Evolutionary conservation across 2,888 invertebrate species (phyloP).

Genomic region (Caenorhabditis becei): DNA sequence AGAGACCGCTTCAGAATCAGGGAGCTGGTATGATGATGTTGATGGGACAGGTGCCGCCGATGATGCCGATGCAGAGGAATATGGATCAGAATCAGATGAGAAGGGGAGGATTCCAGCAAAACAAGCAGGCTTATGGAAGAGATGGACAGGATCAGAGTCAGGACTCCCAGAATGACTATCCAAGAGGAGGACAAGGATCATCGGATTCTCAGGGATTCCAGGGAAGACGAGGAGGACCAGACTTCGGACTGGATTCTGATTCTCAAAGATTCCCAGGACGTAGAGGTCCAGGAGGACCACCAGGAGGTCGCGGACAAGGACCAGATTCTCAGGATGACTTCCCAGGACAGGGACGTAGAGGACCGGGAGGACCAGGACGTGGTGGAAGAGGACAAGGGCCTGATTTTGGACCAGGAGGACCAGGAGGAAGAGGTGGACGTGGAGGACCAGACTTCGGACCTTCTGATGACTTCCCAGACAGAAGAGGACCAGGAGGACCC

Average conservation of each 20-base stretch:
- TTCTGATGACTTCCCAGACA: conserved; percentile 2
- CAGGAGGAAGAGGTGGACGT: conserved; percentile 26
- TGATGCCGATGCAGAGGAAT: conserved; percentile 1
- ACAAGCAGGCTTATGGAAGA: background rate
- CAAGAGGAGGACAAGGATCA: conserved; percentile 4
- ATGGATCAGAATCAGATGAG: too few relatives aligned
- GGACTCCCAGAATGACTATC: conserved; percentile 27
- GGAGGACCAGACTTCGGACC: background rate
- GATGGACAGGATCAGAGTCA: conserved; percentile 11
- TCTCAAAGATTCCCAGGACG: too few relatives aligned
- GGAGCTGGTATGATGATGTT: conserved; percentile 6
- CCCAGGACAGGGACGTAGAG: conserved; percentile 16
- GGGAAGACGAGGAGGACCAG: too few relatives aligned
- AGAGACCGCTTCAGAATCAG: conserved; percentile 12
- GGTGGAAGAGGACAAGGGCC: conserved; percentile 18
- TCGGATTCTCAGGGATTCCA: too few relatives aligned
- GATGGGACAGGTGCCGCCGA: background rate
- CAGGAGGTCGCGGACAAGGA: too few relatives aligned
- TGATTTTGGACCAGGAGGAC: conserved; percentile 19
- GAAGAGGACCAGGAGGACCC: conserved; percentile 8
- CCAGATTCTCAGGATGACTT: conserved; percentile 12
- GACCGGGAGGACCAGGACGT: conserved; percentile 22
- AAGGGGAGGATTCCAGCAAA: background rate
- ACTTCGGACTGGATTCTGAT: too few relatives aligned
- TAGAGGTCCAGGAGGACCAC: too few relatives aligned